Conservation (phyloP, 2,888 invertebrate genomes). For the Caenorhabditis sinica region DNA sequence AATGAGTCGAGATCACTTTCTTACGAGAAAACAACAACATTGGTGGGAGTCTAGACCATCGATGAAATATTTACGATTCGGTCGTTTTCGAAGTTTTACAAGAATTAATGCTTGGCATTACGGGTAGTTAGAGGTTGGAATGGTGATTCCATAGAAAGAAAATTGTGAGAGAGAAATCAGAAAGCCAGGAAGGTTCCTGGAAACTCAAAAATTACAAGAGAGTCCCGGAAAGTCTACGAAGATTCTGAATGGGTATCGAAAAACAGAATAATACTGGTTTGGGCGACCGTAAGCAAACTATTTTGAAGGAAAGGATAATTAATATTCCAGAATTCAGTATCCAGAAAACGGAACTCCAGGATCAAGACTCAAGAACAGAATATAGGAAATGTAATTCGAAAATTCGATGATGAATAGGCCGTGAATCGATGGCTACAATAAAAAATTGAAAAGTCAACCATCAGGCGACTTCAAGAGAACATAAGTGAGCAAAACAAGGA, state of each 20-base stretch:
- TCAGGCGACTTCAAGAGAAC: background rate
- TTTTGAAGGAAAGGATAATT: too few relatives aligned
- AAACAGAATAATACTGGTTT: too few relatives aligned
- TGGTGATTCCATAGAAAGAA: background rate
- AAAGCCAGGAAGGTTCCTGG: background rate
- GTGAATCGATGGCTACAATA: background rate
- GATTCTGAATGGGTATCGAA: too few relatives aligned
- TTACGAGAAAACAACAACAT: conserved; percentile 17
- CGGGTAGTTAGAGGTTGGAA: background rate
- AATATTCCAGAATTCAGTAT: too few relatives aligned
- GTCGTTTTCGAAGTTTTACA: background rate
- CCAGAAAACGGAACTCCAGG: too few relatives aligned
- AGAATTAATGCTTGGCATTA: too few relatives aligned
- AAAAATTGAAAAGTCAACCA: background rate
- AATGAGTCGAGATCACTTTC: conserved; percentile 29
- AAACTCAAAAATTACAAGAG: background rate
- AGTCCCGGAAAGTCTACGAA: background rate
- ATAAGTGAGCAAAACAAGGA: background rate
- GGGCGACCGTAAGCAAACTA: too few relatives aligned
- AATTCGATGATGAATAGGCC: too few relatives aligned
- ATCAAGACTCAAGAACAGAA: too few relatives aligned
- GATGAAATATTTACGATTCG: background rate
- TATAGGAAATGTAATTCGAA: too few relatives aligned
- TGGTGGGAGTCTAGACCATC: conserved; percentile 1
- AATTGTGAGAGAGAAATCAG: conserved; percentile 19